These are phyloP conservation scores for Lepidocyrtoides sp. DNA, from an alignment of 2,888 invertebrate species.

Conservation along the genomic window DNA sequence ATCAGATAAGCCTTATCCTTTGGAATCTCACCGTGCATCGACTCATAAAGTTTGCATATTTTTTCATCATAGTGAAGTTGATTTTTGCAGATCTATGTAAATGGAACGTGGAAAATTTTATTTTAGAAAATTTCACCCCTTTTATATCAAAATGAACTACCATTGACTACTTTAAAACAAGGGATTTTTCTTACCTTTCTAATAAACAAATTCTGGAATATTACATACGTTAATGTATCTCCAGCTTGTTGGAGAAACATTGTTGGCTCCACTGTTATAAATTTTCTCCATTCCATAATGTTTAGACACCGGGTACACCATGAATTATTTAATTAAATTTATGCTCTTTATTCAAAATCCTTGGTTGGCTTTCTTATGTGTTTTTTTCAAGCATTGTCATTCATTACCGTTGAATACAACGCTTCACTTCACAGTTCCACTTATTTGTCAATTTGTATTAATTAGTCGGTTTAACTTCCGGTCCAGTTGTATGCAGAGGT, in stretches of 20 bases:
- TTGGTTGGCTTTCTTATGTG: no score
- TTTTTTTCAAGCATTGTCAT: no score
- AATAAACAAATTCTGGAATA: constrained; percentile 85
- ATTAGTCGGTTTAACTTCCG: no score
- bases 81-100: constrained; percentile 82
- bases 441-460: no score
- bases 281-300: constrained; percentile 76
- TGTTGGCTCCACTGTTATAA: constrained; percentile 84
- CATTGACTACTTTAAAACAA: no score
- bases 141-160: no score
- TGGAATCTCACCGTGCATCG: constrained; percentile 75
- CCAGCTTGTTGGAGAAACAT: constrained; percentile 85
- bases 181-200: constrained; percentile 85
- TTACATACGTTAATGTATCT: constrained; percentile 85
- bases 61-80: constrained; percentile 81
- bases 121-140: no score
- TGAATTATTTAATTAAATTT: no score
- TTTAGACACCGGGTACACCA: no score
- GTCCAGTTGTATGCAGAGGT: no score
- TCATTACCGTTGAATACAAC: no score
- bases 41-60: constrained; percentile 82
- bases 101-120: not conserved
- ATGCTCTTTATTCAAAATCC: no score
- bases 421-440: not conserved
- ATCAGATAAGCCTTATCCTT: constrained; percentile 77